phyloP scores from a whole-genome alignment of 2,113 vertebrate genomes.

The Xyliphius kryptos region DNA sequence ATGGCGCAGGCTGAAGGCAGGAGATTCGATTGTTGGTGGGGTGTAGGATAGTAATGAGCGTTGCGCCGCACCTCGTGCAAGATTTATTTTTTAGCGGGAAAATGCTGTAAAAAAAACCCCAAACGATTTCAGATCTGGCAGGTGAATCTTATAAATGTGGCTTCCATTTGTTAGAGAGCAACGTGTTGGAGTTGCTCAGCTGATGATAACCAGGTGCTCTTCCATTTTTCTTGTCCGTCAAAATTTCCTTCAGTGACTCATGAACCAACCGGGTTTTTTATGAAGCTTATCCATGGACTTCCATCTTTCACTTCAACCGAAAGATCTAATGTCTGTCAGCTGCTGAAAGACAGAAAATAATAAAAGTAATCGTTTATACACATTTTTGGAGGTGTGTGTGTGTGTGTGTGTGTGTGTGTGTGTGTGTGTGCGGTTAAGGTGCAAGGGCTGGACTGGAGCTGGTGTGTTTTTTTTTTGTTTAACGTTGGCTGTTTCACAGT shows the following conservation, averaged over 20 bases:
- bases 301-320: not conserved
- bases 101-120: too few species aligned
- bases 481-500: too few species aligned
- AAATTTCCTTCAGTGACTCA: constrained; percentile 20
- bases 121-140: not conserved
- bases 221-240: not conserved
- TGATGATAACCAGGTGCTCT: not conserved
- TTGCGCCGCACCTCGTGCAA: not conserved
- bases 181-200: not conserved
- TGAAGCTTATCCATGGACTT: not conserved
- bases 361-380: constrained; percentile 24
- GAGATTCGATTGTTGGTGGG: too few species aligned
- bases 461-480: too few species aligned
- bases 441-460: too few species aligned
- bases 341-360: constrained; percentile 23
- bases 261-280: constrained; percentile 9
- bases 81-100: constrained; percentile 3
- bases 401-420: not conserved
- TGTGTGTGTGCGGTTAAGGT: not conserved
- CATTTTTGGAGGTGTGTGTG: not conserved
- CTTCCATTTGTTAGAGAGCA: not conserved
- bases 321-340: constrained; percentile 21
- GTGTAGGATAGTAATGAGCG: too few species aligned
- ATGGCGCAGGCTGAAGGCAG: too few species aligned
- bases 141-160: not conserved